Conservation (phyloP, 2,888 invertebrate species). For the Pecten maximus region DNA sequence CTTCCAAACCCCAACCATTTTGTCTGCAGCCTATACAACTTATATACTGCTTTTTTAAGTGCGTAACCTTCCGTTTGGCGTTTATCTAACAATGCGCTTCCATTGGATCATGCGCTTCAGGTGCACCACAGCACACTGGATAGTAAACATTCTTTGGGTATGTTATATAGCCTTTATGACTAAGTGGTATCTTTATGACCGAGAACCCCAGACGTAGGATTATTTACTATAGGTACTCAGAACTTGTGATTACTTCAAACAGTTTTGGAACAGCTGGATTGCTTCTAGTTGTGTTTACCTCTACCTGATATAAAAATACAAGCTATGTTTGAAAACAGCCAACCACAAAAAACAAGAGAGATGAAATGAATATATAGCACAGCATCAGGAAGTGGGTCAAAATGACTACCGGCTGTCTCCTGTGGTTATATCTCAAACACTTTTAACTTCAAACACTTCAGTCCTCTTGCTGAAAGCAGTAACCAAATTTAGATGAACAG, state of each 20-base stretch:
- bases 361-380: not conserved
- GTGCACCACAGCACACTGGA: not conserved
- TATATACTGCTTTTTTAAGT: not conserved
- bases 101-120: not conserved
- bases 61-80: not conserved
- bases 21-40: not conserved
- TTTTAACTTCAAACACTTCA: not conserved
- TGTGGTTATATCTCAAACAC: not conserved
- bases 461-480: not conserved
- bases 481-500: not conserved
- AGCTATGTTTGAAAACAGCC: not conserved
- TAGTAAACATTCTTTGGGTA: not conserved
- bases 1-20: not conserved
- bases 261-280: not conserved
- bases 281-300: not conserved
- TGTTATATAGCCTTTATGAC: not conserved
- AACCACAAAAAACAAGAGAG: not conserved
- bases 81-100: not conserved
- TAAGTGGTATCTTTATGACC: not conserved
- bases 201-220: not conserved
- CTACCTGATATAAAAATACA: constrained; percentile 1
- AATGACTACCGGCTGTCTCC: not conserved
- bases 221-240: not conserved
- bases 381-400: not conserved
- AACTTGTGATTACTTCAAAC: not conserved